Percentiles rank a stretch among this genome's conserved stretches.
These are phyloP conservation scores for Aplodontia rufa DNA, from an alignment of 2,113 vertebrate species.

Conservation along the genomic window DNA sequence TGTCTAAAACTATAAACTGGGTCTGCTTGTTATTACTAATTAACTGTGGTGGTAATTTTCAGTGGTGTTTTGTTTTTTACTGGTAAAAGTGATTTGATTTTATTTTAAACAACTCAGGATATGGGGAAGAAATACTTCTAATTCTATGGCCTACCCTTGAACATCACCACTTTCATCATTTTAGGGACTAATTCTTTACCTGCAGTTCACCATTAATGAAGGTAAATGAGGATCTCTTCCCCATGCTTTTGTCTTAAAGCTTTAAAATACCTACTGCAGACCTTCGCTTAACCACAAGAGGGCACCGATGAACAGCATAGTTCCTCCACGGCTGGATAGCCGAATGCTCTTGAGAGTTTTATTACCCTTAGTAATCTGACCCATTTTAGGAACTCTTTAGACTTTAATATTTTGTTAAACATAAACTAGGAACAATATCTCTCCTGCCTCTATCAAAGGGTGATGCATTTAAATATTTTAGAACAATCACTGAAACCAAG, in stretches of 20 bases:
- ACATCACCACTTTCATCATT: not conserved
- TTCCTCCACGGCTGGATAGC: not conserved
- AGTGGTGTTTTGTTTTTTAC: not conserved
- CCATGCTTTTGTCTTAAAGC: not conserved
- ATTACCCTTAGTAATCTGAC: slow-evolving; percentile 12
- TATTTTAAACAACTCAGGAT: not conserved
- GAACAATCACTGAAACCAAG: not conserved
- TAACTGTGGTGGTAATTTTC: not conserved
- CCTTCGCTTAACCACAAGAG: not conserved
- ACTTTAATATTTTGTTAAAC: slow-evolving; percentile 19
- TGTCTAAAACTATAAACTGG: not conserved
- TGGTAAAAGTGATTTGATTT: not conserved
- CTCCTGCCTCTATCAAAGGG: not conserved
- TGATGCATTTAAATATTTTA: slow-evolving; percentile 21
- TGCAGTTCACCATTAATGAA: not conserved
- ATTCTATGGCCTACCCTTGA: not conserved
- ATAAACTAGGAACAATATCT: not conserved
- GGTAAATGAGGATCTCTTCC: not conserved
- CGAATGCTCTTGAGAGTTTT: slow-evolving; percentile 14
- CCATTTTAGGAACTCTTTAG: slow-evolving; percentile 33
- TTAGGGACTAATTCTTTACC: not conserved
- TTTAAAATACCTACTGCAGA: not conserved
- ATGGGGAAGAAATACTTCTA: not conserved
- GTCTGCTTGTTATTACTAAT: not conserved
- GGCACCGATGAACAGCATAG: not conserved